Conservation (phyloP, 2,113 vertebrate species). For the Platysteira castanea region DNA sequence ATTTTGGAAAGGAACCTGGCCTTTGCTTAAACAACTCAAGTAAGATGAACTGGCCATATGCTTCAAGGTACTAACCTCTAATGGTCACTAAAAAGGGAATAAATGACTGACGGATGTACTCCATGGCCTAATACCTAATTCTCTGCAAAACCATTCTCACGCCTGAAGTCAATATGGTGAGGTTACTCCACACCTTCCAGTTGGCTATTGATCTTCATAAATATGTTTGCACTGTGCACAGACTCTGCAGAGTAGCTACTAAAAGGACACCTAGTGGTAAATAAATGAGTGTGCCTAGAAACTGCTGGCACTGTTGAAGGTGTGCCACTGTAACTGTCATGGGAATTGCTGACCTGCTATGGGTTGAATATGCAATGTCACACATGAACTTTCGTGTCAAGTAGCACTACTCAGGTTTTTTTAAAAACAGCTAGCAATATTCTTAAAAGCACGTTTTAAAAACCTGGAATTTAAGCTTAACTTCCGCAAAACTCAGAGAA, state of each 20-base stretch:
- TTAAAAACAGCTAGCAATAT: background rate
- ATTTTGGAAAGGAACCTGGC: background rate
- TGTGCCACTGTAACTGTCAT: background rate
- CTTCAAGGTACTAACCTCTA: background rate
- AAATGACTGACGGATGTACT: background rate
- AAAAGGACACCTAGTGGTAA: slow-evolving; percentile 66
- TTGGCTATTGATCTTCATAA: background rate
- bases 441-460: background rate
- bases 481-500: background rate
- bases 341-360: background rate
- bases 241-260: background rate
- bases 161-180: background rate
- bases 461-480: background rate
- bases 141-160: background rate
- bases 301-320: background rate
- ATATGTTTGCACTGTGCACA: background rate
- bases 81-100: background rate
- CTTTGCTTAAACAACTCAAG: background rate
- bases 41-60: background rate
- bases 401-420: background rate
- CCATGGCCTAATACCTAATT: background rate
- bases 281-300: background rate
- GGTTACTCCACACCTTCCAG: background rate
- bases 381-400: background rate
- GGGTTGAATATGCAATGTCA: background rate